Conservation (phyloP, 2,113 vertebrate genomes). For the Pontoporia blainvillei region DNA sequence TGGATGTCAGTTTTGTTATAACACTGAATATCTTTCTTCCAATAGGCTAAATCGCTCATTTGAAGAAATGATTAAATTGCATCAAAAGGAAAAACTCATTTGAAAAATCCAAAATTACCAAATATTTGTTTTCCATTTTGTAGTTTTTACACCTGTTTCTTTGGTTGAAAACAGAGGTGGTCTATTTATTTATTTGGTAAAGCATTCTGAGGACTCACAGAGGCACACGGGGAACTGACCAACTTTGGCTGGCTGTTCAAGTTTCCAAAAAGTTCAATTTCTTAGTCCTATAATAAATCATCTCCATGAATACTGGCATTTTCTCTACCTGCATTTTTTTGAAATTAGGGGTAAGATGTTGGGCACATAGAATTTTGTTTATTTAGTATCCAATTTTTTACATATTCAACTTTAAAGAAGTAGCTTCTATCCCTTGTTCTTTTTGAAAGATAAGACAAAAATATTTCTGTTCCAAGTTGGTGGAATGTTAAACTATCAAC, state of each 20-base stretch:
- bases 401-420: neutral
- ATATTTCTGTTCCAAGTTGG: neutral
- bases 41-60: neutral
- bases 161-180: neutral
- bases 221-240: neutral
- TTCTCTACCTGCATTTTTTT: neutral
- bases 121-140: neutral
- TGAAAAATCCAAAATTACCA: neutral
- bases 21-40: neutral
- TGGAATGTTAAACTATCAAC: neutral
- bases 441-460: slow-evolving; percentile 5
- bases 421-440: neutral
- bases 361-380: neutral
- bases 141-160: neutral
- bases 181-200: neutral
- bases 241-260: neutral
- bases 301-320: neutral
- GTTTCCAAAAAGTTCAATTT: neutral
- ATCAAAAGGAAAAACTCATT: neutral
- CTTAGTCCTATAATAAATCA: neutral
- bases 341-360: neutral
- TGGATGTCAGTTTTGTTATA: neutral
- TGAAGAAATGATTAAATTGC: neutral
- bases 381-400: neutral
- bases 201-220: neutral